Conservation (phyloP, 53 echinoderm and acorn worm species). For the Luidia sarsii region DNA sequence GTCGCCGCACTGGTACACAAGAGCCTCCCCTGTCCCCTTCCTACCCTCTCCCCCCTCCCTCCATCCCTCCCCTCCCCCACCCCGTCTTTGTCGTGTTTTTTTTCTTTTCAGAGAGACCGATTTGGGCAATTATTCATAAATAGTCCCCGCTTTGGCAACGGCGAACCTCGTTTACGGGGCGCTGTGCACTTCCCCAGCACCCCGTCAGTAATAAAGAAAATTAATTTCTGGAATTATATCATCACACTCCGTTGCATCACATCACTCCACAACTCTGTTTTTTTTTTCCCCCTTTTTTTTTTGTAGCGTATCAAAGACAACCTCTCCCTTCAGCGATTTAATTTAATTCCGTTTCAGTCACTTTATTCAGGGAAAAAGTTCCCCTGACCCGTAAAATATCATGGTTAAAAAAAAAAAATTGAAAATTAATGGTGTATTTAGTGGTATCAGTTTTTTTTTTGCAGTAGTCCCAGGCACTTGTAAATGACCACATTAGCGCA, state of each 20-base stretch:
- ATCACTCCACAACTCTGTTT: neutral
- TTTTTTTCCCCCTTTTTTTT: too few relatives aligned
- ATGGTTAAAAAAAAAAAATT: conserved; percentile 3
- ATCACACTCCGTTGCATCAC: conserved; percentile 4
- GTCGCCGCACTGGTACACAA: conserved; percentile 1
- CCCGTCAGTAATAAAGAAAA: conserved; percentile 6
- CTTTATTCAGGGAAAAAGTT: conserved; percentile 3
- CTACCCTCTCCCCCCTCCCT: too few relatives aligned
- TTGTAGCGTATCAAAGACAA: neutral
- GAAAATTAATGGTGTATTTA: neutral
- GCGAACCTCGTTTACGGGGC: too few relatives aligned
- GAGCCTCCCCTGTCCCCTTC: too few relatives aligned
- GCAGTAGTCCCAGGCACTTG: too few relatives aligned
- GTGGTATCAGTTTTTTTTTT: neutral
- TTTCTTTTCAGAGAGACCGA: conserved; percentile 22
- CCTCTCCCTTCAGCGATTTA: neutral
- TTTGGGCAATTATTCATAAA: conserved; percentile 43
- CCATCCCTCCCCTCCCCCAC: too few relatives aligned
- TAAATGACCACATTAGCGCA: too few relatives aligned
- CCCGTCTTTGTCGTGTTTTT: conserved; percentile 35
- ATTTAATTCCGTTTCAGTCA: neutral
- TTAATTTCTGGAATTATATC: conserved; percentile 15
- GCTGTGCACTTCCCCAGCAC: neutral
- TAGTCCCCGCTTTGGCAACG: conserved; percentile 13
- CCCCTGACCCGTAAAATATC: conserved; percentile 1